Percentiles rank a stretch among this genome's conserved stretches.
Conservation (phyloP, 2,797 vertebrate species). For the Coranthus polyacanthus region DNA sequence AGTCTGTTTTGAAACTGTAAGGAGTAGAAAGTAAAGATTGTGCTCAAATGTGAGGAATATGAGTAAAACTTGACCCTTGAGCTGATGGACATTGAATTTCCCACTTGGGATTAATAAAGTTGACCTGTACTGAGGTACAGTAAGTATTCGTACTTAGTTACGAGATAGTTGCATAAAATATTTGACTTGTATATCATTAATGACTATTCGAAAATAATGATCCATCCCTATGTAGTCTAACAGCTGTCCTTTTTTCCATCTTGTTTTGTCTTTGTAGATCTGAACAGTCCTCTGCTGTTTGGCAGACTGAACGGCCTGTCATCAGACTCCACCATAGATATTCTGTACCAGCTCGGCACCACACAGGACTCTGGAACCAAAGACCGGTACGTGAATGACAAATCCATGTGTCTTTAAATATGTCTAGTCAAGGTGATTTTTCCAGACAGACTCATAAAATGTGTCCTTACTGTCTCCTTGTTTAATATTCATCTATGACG, state of each 20-base stretch:
- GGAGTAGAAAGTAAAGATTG: too few species aligned
- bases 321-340: conserved; percentile 99
- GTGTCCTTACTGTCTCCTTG: conserved; percentile 40
- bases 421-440: conserved; percentile 41
- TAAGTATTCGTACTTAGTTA: too few species aligned
- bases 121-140: too few species aligned
- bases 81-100: too few species aligned
- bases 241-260: background rate
- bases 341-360: conserved; percentile 98
- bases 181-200: too few species aligned
- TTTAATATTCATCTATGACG: conserved; percentile 24
- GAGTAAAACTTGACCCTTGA: too few species aligned
- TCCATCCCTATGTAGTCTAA: too few species aligned
- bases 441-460: conserved; percentile 36
- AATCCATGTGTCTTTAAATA: background rate
- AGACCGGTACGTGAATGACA: conserved; percentile 87
- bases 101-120: too few species aligned
- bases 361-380: conserved; percentile 98
- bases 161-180: too few species aligned
- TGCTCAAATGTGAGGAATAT: too few species aligned
- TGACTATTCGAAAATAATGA: too few species aligned
- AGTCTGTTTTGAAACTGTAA: too few species aligned
- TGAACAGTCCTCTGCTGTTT: conserved; percentile 98
- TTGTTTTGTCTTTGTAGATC: conserved; percentile 82
- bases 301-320: conserved; percentile 97